A percentile compares a stretch with the other conserved stretches of the same genome.
These are phyloP conservation scores for Aleiodes sp. DNA, from an alignment of 1,140 invertebrate genomes.

Conservation along the genomic window DNA sequence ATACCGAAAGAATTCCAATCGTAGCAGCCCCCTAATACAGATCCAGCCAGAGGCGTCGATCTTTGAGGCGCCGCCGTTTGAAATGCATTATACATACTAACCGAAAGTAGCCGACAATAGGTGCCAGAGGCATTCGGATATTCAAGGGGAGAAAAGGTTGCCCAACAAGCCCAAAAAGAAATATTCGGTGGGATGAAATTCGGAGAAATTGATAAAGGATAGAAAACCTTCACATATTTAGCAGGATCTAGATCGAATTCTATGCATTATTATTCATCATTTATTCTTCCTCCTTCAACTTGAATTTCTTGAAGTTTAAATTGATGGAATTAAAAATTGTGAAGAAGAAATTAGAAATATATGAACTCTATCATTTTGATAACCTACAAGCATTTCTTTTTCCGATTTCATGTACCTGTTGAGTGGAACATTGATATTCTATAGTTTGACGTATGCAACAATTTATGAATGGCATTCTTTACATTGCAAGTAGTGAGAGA, in stretches of 20 bases:
- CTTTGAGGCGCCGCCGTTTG: slow-evolving; percentile 67
- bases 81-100: slow-evolving; percentile 65
- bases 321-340: background rate
- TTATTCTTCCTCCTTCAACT: background rate
- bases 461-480: slow-evolving; percentile 27
- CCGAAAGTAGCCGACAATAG: slow-evolving; percentile 58
- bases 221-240: background rate
- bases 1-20: slow-evolving; percentile 57
- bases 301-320: background rate
- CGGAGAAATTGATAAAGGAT: background rate
- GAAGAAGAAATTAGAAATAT: no score
- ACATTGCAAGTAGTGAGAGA: slow-evolving; percentile 12
- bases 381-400: no score
- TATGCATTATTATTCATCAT: background rate
- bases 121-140: slow-evolving; percentile 29
- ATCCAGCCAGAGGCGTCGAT: slow-evolving; percentile 55
- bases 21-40: background rate
- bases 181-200: slow-evolving; percentile 1
- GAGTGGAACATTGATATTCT: background rate
- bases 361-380: no score
- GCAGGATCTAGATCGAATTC: background rate
- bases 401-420: background rate
- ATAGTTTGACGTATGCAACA: background rate
- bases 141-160: slow-evolving; percentile 26
- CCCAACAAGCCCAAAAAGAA: background rate